Evolutionary conservation across 2,113 vertebrate species (phyloP).

Genomic region (Lagopus muta): DNA sequence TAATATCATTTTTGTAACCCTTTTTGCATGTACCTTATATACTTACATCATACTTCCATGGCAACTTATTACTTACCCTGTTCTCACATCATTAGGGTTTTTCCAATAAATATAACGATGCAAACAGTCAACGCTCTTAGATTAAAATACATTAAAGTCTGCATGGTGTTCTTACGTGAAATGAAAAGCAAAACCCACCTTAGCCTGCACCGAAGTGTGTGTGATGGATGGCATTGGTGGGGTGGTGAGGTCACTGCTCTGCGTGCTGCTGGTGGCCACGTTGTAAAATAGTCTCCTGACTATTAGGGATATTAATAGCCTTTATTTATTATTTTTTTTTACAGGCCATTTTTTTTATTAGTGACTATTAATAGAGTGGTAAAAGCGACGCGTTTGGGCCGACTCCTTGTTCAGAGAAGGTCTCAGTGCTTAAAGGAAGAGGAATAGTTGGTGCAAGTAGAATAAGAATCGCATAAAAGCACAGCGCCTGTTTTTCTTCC

Average conservation of each 20-base stretch:
- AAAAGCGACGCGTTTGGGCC: not conserved
- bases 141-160: constrained; percentile 25
- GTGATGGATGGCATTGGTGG: not conserved
- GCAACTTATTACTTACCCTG: constrained; percentile 50
- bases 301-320: no score
- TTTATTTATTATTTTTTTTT: no score
- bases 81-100: not conserved
- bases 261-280: not conserved
- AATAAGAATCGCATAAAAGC: not conserved
- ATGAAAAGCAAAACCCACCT: not conserved
- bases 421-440: not conserved
- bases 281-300: no score
- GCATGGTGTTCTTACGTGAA: not conserved
- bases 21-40: not conserved
- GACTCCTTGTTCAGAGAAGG: not conserved
- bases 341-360: not conserved
- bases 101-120: not conserved
- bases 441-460: not conserved
- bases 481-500: not conserved
- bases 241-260: not conserved
- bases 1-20: constrained; percentile 17
- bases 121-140: constrained; percentile 1
- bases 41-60: constrained; percentile 20
- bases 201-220: constrained; percentile 9
- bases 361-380: not conserved